Base-by-base conservation (phyloP, 2,888 invertebrate genomes). In the Acanthococcus lagerstroemiae region DNA sequence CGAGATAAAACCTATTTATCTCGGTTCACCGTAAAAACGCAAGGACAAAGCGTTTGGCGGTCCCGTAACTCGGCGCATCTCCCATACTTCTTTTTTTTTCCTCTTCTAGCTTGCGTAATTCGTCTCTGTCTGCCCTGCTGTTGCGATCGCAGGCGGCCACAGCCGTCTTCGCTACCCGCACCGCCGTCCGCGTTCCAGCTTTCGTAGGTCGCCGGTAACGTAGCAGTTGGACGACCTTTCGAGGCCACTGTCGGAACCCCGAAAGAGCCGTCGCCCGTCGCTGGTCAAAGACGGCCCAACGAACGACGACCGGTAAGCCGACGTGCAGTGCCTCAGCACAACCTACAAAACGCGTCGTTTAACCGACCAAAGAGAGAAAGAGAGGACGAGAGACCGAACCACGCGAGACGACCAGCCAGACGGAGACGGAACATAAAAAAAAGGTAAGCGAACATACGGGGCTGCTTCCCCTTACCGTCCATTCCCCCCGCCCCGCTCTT, bases 161-260 rank as follows among this genome's bases (percentile, higher is more conserved):
- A n/a, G 57, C 44, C 55, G 45, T 54, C 55, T 50, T 26, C 26
- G 55, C 26, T 25, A 17, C 19, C 24, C 37, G 44, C 57, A 22
- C 3, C 25, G 25, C n/a, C 48, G 27, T 37, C 17, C 50, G 50
- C 50, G 22, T 12, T 12, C 50, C 37, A 3, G 37, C 37, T 37
- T n/a, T 15, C 37, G 12, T 37, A 37, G 37, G 12, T 26, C 12
- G 55, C 19, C 27, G 27, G 15, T 37, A 52, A 63, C 52, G 52
- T 45, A 55, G 55, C 65, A 50, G 66, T 66, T 66, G 55, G 66
- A 66, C 66, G 66, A 66, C 66, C 66, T 66, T 66, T 66, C 66
- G 56, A 66, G 66, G 66, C 66, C 66, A 66, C 30, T 25, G 45
- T 56, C 63, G 63, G 63, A 54, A 54, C 63, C 63, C 52, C 63